Base-by-base conservation (phyloP, 2,888 invertebrate genomes). In the Agonopterix arenella region DNA sequence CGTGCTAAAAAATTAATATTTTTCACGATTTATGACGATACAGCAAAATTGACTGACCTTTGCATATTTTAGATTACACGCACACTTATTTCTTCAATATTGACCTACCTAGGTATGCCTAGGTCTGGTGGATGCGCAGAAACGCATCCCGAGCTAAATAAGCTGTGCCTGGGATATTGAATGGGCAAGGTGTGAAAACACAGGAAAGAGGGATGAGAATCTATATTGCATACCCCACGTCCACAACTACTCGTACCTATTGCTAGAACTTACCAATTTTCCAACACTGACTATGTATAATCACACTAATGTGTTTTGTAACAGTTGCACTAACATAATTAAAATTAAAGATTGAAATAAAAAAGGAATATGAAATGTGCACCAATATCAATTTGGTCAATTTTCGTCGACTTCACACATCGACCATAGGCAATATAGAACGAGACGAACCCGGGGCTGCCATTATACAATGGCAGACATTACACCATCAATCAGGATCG, bases 121-220 rank as follows among this genome's bases (percentile, higher is more conserved):
- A 60, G 59, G 56, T 55, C 64, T 67, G 56, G 57, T 64, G 66
- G 68, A 78, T 79, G 75, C 75, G 76, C 76, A 79, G 76, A 76
- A 77, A 76, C 70, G 67, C 76, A 77, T 72, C 62, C 55, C 57
- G 59, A 62, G 63, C 64, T 64, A 62, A 70, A 70, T 57, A 75
- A 28, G 69, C 63, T 74, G 56, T 64, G 64, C 62, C 72, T 73
- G 70, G 72, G 73, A 74, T 71, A 73, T 73, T 69, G 66, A 67
- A 74, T 76, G 67, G 66, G 66, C 68, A 65, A 53, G 67, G 70
- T 70, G 74, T 73, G 70, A 80, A 80, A 78, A 80, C 74, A 73
- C 69, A 73, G 71, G 74, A 73, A 78, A 76, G 75, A 77, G 72
- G 76, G 73, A 80, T 77, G 75, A 72, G 73, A 73, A 68, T 76